phyloP scores from a whole-genome alignment of 2,888 invertebrate species.

The Nephrotoma appendiculata region DNA sequence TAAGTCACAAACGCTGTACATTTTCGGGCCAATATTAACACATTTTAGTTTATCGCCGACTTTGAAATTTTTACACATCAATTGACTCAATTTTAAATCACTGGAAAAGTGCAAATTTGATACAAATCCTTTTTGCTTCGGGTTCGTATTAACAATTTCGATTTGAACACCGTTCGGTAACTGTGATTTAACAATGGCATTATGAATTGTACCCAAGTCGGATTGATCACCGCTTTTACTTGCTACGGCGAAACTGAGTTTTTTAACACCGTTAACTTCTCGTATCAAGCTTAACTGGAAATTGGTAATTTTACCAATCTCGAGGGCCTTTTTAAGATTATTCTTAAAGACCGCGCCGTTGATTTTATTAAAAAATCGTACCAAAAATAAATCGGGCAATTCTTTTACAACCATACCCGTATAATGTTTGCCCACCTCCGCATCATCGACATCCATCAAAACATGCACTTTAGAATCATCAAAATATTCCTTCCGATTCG shows the following conservation, averaged over 20 bases:
- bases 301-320: neutral
- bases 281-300: neutral
- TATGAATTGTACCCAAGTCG: neutral
- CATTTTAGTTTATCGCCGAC: constrained; percentile 12
- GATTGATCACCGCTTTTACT: neutral
- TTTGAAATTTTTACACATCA: neutral
- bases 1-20: constrained; percentile 29
- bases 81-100: neutral
- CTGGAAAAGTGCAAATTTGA: neutral
- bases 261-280: neutral
- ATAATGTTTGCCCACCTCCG: neutral
- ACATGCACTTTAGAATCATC: neutral
- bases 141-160: neutral
- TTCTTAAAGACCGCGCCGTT: neutral
- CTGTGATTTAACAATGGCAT: neutral
- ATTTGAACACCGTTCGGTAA: neutral
- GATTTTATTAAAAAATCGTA: neutral
- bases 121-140: neutral
- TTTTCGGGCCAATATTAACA: constrained; percentile 23
- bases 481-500: neutral
- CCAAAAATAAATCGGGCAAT: neutral
- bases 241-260: neutral
- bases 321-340: neutral
- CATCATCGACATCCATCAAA: neutral
- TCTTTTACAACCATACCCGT: neutral